phyloP scores from a whole-genome alignment of 2,888 invertebrate species.

The Mimachlamys varia region DNA sequence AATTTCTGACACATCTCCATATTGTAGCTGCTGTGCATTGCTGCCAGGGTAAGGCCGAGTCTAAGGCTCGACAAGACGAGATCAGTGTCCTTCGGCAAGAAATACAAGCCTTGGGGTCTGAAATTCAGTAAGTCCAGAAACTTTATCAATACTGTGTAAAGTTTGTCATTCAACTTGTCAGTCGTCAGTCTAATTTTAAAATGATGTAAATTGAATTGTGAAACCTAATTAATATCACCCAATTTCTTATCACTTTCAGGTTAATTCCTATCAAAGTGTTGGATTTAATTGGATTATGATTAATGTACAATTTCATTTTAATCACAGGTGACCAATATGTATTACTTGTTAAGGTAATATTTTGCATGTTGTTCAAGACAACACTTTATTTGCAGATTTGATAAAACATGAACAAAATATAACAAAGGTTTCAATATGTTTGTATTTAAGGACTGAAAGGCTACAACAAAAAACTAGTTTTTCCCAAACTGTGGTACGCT shows the following conservation, averaged over 20 bases:
- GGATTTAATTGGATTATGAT: neutral
- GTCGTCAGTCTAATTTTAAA: neutral
- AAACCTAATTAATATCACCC: neutral
- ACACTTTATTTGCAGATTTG: neutral
- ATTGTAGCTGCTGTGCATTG: constrained; percentile 73
- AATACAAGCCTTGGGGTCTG: constrained; percentile 68
- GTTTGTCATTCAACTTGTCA: neutral
- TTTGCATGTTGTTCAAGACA: neutral
- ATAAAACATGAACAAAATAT: too few species aligned
- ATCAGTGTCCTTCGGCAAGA: constrained; percentile 66
- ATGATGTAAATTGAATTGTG: neutral
- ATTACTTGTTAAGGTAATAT: neutral
- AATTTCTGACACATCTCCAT: constrained; percentile 70
- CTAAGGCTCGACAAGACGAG: constrained; percentile 65
- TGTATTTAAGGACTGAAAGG: neutral
- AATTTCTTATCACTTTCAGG: constrained; percentile 9
- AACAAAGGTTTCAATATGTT: too few species aligned
- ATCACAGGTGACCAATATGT: neutral
- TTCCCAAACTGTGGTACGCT: neutral
- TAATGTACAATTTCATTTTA: neutral
- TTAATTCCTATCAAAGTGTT: constrained; percentile 17
- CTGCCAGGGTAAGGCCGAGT: constrained; percentile 70
- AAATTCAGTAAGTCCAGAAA: constrained; percentile 74
- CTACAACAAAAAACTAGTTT: neutral
- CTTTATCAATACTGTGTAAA: constrained; percentile 46